phyloP scores from a whole-genome alignment of 2,888 invertebrate genomes.

The Pinctada fucata region DNA sequence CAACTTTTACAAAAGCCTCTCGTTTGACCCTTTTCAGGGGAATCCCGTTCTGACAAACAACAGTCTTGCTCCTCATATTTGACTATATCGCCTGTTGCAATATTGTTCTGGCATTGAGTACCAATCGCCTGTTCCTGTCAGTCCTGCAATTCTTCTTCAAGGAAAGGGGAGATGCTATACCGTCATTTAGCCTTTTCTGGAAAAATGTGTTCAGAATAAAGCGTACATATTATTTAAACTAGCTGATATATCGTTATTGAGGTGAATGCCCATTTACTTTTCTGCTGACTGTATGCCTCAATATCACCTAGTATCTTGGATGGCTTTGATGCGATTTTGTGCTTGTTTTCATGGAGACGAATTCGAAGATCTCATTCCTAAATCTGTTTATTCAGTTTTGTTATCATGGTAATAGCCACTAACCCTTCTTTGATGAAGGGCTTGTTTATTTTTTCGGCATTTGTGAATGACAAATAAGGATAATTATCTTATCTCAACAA shows the following conservation, averaged over 20 bases:
- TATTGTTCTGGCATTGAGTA: conserved; percentile 16
- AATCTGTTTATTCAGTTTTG: no score
- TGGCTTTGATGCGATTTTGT: no score
- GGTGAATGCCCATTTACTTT: no score
- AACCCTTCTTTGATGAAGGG: neutral
- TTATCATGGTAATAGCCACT: neutral
- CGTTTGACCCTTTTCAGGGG: neutral
- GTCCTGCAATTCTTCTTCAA: conserved; percentile 6
- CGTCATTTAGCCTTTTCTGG: neutral
- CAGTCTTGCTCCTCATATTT: conserved; percentile 9
- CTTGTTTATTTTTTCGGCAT: neutral
- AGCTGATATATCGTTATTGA: neutral
- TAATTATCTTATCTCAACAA: no score
- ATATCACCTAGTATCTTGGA: no score
- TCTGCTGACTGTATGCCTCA: no score
- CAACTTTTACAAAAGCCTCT: conserved; percentile 10
- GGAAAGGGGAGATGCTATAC: neutral
- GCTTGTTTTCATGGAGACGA: no score
- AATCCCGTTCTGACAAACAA: conserved; percentile 1
- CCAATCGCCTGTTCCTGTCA: neutral
- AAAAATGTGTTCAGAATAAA: conserved; percentile 10
- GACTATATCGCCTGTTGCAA: neutral
- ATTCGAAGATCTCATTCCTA: no score
- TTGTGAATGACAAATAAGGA: neutral
- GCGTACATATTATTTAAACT: neutral